Evolutionary conservation across 1,140 invertebrate genomes (phyloP).

Genomic region (Calliopsis andreniformis): DNA sequence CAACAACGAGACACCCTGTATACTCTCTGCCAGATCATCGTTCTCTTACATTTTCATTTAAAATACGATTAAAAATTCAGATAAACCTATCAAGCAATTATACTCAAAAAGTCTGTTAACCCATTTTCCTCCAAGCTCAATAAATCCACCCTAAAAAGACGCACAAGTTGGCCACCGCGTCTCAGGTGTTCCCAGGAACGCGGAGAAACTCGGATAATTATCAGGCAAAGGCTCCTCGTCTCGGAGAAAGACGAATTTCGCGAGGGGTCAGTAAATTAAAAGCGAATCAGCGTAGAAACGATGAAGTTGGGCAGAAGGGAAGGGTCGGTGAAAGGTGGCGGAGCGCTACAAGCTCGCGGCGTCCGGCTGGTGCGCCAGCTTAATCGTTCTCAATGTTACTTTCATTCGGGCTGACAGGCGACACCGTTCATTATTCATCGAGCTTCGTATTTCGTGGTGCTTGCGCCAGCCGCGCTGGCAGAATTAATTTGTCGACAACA

Average conservation of each 20-base stretch:
- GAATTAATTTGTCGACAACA: constrained; percentile 62
- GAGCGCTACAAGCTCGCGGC: constrained; percentile 10
- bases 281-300: constrained; percentile 5
- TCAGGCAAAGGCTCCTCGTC: no score
- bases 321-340: constrained; percentile 39
- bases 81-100: no score
- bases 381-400: constrained; percentile 59
- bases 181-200: no score
- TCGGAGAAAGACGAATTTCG: not conserved
- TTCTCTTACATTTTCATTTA: no score
- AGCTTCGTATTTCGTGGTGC: constrained; percentile 35
- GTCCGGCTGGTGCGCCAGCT: constrained; percentile 6
- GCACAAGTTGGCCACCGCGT: no score
- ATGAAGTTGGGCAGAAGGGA: not conserved
- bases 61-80: no score
- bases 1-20: no score
- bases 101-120: no score
- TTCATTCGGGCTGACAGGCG: constrained; percentile 52
- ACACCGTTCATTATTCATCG: constrained; percentile 60
- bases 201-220: no score
- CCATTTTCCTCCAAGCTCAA: no score
- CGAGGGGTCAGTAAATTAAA: not conserved
- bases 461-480: constrained; percentile 19
- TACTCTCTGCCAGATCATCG: no score
- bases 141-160: no score